Conservation (phyloP, 2,113 vertebrate genomes). For the Lynx canadensis region DNA sequence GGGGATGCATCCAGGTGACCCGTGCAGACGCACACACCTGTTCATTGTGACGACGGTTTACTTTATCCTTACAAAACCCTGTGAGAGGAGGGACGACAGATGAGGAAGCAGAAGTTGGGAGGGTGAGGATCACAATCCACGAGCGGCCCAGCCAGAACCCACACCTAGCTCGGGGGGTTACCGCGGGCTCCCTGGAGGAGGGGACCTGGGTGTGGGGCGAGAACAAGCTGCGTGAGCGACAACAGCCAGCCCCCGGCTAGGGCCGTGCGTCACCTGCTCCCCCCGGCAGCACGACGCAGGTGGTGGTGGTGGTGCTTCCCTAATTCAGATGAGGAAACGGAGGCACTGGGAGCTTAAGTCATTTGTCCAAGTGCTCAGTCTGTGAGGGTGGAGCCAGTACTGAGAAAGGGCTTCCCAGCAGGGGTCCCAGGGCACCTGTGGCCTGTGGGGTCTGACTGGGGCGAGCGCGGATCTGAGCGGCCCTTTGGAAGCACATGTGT, state of each 20-base stretch:
- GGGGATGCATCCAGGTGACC: neutral
- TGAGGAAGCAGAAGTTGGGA: neutral
- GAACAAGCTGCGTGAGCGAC: neutral
- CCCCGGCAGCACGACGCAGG: fast-evolving
- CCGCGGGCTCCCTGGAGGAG: neutral
- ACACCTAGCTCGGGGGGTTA: too few relatives aligned
- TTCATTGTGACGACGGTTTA: neutral
- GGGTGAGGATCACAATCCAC: fast-evolving
- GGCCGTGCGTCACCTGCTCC: too few relatives aligned
- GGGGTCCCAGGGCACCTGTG: neutral
- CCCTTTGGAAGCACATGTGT: fast-evolving
- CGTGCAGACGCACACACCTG: fast-evolving
- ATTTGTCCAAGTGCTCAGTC: neutral
- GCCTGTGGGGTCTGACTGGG: neutral
- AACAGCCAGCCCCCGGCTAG: too few relatives aligned
- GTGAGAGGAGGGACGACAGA: neutral
- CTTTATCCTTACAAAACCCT: neutral
- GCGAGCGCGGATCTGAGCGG: neutral
- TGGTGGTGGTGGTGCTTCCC: fast-evolving
- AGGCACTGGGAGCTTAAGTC: neutral
- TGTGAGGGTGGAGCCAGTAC: neutral
- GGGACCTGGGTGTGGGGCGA: neutral
- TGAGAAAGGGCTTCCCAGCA: neutral
- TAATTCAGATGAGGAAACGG: neutral
- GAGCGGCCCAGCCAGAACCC: neutral